Conservation (phyloP, 2,113 vertebrate genomes). For the Dicrurus megarhynchus region DNA sequence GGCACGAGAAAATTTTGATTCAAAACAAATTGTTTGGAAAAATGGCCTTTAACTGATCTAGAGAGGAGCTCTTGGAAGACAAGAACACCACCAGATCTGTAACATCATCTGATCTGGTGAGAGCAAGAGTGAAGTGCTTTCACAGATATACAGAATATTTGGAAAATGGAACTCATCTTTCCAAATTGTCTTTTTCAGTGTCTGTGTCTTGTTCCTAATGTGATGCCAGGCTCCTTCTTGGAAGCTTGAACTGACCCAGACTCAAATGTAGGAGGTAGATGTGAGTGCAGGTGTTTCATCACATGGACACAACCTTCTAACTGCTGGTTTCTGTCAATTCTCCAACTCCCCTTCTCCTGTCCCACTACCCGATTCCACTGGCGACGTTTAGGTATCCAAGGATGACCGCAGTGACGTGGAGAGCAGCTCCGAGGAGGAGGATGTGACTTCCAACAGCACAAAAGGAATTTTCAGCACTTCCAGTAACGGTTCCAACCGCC, state of each 20-base stretch:
- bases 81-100: not conserved
- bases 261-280: not conserved
- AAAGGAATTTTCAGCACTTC: constrained; percentile 59
- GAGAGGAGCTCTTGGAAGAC: not conserved
- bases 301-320: not conserved
- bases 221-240: not conserved
- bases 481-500: constrained; percentile 83
- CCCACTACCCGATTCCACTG: not conserved
- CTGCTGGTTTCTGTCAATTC: not conserved
- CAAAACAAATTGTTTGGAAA: not conserved
- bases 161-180: not conserved
- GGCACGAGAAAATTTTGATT: not conserved
- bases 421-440: constrained; percentile 94
- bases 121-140: not conserved
- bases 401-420: constrained; percentile 96
- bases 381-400: constrained; percentile 81
- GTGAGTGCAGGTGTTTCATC: not conserved
- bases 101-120: not conserved
- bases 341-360: not conserved
- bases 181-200: not conserved
- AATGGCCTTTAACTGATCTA: not conserved
- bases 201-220: not conserved
- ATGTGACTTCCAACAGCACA: constrained; percentile 51
- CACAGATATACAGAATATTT: not conserved
- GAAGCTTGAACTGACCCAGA: not conserved